Evolutionary conservation across 1,140 invertebrate species (phyloP), one percentile per base, ranked within the genome.

Genomic region (Lepidurus arcticus): DNA sequence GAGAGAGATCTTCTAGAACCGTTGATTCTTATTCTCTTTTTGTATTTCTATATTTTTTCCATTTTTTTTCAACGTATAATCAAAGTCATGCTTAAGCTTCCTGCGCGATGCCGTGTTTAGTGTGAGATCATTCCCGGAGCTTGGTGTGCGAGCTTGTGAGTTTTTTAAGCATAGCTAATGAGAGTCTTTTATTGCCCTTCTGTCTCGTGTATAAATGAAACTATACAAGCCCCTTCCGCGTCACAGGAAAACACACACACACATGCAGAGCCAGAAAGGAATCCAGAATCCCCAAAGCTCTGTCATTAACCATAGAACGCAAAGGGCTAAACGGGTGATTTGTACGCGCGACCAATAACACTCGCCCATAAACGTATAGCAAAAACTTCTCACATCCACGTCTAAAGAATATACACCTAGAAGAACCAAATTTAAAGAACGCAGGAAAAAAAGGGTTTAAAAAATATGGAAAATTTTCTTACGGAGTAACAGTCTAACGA

Each of bases 1-100:
- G 13, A 65, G 6, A 1, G 16, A 65, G 45, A 10, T 47, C 16
- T 47, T 1, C 45, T 47, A 47, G 10, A 65, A 21, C 53, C 21
- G 1, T 65, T 65, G 53, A 13, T 13, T 47, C 10, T 10, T 47
- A 10, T 47, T 10, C 10, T 47, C 4, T 47, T 47, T 47, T 47
- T 47, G 0, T 2, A 16, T 65, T 16, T 21, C 6, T 21, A 21
- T n/a, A n/a, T 21, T 21, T 65, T 65, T 65, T 65, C 3, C n/a
- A 1, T 7, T 65, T 21, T 65, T 65, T 65, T 34, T 34, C 34
- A 65, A 65, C 21, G 53, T 65, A 65, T 65, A 65, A 65, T 65
- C 53, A 65, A 65, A 65, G 53, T 65, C 53, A 65, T 65, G 53
- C 53, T 65, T 65, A 65, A 65, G 53, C 53, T 65, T 65, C 53